Evolutionary conservation across 1,140 invertebrate genomes (phyloP).

Genomic region (Drepana arcuata): DNA sequence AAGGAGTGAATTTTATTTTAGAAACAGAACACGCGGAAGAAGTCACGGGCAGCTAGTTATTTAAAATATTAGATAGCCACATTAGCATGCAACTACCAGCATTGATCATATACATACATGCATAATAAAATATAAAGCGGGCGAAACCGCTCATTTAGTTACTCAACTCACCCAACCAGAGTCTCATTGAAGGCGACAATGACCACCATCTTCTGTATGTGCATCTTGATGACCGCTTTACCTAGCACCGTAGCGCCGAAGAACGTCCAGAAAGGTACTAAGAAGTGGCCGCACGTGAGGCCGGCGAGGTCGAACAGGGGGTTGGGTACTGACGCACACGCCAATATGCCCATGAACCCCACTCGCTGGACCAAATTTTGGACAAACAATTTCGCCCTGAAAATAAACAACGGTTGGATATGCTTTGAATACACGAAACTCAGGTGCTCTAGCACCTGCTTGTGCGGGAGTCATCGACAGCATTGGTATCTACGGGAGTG

Average conservation of each 20-base stretch:
- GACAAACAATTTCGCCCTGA: slow-evolving; percentile 86
- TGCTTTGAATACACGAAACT: too few relatives aligned
- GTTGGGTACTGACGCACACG: slow-evolving; percentile 99
- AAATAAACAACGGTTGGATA: slow-evolving; percentile 12
- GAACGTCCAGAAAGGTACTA: slow-evolving; percentile 99
- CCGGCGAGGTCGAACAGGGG: slow-evolving; percentile 99
- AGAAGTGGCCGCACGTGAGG: slow-evolving; percentile 98
- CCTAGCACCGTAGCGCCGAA: slow-evolving; percentile 99
- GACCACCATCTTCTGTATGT: slow-evolving; percentile 98
- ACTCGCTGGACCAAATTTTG: slow-evolving; percentile 95
- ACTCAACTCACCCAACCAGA: slow-evolving; percentile 85
- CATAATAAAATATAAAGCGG: too few relatives aligned
- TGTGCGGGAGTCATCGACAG: too few relatives aligned
- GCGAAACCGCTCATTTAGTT: too few relatives aligned
- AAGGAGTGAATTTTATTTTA: too few relatives aligned
- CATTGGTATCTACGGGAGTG: too few relatives aligned
- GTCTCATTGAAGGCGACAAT: slow-evolving; percentile 71
- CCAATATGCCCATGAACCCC: slow-evolving; percentile 97
- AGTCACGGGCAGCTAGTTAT: too few relatives aligned
- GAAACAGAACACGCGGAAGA: too few relatives aligned
- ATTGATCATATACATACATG: too few relatives aligned
- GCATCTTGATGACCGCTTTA: slow-evolving; percentile 99
- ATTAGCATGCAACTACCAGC: too few relatives aligned
- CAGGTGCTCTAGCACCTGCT: too few relatives aligned
- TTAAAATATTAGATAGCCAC: too few relatives aligned